These are phyloP conservation scores for Zelleria hepariella DNA, from an alignment of 2,888 invertebrate species.

Conservation along the genomic window DNA sequence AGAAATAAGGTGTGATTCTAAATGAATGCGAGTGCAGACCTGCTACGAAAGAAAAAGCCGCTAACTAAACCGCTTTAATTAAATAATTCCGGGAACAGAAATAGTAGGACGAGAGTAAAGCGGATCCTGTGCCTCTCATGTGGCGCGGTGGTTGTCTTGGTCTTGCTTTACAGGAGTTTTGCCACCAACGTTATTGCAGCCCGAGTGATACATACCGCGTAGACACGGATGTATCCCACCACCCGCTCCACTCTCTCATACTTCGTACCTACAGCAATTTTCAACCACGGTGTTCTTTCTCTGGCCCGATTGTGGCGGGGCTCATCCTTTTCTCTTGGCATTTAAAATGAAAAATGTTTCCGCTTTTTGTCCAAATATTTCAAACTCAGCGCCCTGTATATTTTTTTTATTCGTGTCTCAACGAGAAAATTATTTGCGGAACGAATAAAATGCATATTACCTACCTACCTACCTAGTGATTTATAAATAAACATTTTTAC, in stretches of 20 bases:
- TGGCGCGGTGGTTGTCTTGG: conserved; percentile 4
- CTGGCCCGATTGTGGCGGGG: conserved; percentile 5
- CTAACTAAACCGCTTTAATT: neutral
- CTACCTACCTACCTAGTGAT: too few species aligned
- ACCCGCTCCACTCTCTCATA: neutral
- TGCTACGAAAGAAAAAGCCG: too few species aligned
- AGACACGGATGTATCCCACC: conserved; percentile 2
- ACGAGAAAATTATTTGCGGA: conserved; percentile 13
- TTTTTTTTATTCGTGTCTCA: conserved; percentile 13
- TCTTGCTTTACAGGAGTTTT: conserved; percentile 8
- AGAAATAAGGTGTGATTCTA: too few species aligned
- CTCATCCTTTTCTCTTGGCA: conserved; percentile 14
- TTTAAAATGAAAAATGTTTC: conserved; percentile 17
- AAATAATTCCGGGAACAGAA: neutral
- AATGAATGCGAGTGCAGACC: too few species aligned
- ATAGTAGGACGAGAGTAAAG: neutral
- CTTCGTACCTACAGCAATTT: conserved; percentile 1
- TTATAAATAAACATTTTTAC: too few species aligned
- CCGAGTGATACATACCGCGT: conserved; percentile 14
- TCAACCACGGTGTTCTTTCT: conserved; percentile 4
- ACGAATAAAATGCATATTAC: conserved; percentile 2
- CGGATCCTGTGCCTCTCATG: neutral
- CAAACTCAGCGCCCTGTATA: conserved; percentile 8
- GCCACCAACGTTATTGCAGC: conserved; percentile 19
- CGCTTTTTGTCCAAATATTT: conserved; percentile 21